Evolutionary conservation across 2,888 invertebrate species (phyloP), one percentile per base, ranked within the genome.

Genomic region (Himalopsyche kuldschensis): DNA sequence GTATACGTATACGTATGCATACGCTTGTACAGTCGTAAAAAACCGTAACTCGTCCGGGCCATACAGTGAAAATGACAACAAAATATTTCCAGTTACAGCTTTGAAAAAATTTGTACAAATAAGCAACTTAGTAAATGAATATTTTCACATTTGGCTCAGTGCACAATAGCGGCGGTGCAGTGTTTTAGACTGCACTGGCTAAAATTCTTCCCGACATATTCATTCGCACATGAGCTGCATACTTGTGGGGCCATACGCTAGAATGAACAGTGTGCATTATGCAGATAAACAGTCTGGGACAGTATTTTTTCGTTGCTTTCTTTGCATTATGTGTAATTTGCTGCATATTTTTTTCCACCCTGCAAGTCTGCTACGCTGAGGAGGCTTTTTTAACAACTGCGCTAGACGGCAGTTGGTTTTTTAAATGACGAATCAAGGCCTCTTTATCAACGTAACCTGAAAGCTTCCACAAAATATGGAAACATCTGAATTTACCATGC

Each of bases 151-250:
- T 75, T 75, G 31, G 41, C 27, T 17, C 79, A 31, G 80, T 46
- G 30, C 80, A 80, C 63, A 80, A 75, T 24, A 35, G 41, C 20
- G 35, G 55, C 24, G n/a, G 20, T 17, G 80, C 75, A 76, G 27
- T 82, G 79, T 82, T 78, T 79, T 79, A 75, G 82, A 75, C 79
- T 41, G 31, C 46, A 24, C 27, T 27, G 75, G 63, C 63, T 27
- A 75, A 78, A 80, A 80, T 80, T 80, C 69, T 63, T 41, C 30
- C 20, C 35, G 69, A 48, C 41, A 80, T 79, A 31, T 79, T 30
- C 79, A 41, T 78, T 78, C 82, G 69, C 79, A 82, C 82, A 75
- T 75, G 78, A 78, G 82, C 30, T 82, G 75, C 79, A 82, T 79
- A 69, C 63, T 75, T 82, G 79, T 47, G 75, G 31, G 27, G 35